Evolutionary conservation across 1,140 invertebrate species (phyloP).

Genomic region (Paramacrobiotus metropolitanus): DNA sequence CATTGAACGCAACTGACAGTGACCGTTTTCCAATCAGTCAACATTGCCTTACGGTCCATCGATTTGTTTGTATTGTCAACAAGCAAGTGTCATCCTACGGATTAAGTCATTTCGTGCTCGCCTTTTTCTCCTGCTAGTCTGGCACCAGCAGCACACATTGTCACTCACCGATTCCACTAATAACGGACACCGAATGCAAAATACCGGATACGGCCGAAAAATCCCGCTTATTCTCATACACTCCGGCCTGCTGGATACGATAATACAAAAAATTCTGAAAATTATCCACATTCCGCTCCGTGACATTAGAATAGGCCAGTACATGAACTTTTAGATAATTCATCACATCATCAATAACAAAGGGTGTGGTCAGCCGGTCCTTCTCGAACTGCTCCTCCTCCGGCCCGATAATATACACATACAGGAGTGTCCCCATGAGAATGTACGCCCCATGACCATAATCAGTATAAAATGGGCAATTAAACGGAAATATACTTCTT

Average conservation of each 20-base stretch:
- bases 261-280: not conserved
- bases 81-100: too few relatives aligned
- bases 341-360: not conserved
- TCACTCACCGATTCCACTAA: not conserved
- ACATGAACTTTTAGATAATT: not conserved
- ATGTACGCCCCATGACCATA: not conserved
- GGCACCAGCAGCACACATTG: too few relatives aligned
- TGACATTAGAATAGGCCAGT: not conserved
- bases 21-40: too few relatives aligned
- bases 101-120: too few relatives aligned
- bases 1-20: too few relatives aligned
- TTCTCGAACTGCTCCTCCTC: not conserved
- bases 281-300: not conserved
- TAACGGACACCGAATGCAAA: not conserved
- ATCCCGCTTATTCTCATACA: not conserved
- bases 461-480: not conserved
- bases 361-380: not conserved
- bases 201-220: not conserved
- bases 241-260: not conserved
- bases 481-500: not conserved
- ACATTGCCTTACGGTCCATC: too few relatives aligned
- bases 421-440: not conserved
- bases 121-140: too few relatives aligned
- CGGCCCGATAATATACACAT: slow-evolving; percentile 1
- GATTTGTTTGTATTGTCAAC: too few relatives aligned